phyloP scores from a whole-genome alignment of 2,797 vertebrate genomes.

The Podarcis lilfordi region DNA sequence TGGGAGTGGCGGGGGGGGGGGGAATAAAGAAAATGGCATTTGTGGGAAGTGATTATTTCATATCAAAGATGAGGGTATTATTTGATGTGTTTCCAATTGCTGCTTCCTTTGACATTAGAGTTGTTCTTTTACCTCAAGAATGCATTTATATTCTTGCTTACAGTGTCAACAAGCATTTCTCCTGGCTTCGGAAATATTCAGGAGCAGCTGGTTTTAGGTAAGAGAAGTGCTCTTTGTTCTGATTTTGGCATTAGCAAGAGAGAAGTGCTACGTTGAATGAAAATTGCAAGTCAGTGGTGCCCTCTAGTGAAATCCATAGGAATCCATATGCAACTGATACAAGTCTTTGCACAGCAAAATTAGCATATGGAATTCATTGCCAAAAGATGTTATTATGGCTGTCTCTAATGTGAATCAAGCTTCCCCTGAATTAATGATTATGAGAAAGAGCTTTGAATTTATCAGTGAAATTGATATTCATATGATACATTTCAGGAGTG shows the following conservation, averaged over 20 bases:
- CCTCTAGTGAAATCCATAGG: slow-evolving; percentile 31
- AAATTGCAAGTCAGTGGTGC: slow-evolving; percentile 3
- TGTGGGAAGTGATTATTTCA: neutral
- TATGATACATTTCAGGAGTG: neutral
- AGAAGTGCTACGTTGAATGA: neutral
- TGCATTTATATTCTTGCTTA: neutral
- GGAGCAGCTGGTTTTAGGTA: neutral
- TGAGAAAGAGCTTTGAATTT: neutral
- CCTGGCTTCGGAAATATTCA: neutral
- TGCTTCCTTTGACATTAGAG: neutral
- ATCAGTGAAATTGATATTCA: neutral
- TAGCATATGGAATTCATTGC: neutral
- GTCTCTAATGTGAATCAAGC: neutral
- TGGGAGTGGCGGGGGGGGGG: no score
- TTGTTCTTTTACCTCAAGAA: neutral
- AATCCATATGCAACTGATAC: no score
- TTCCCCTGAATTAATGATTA: neutral
- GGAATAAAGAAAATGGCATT: neutral
- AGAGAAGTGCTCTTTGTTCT: no score
- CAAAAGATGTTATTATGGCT: neutral
- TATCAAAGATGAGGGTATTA: neutral
- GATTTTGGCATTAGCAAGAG: neutral
- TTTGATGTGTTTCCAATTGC: neutral
- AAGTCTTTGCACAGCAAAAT: neutral
- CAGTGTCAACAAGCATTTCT: neutral